These are phyloP conservation scores for Myotis vivesi DNA, from an alignment of 2,797 vertebrate species.

Conservation along the genomic window DNA sequence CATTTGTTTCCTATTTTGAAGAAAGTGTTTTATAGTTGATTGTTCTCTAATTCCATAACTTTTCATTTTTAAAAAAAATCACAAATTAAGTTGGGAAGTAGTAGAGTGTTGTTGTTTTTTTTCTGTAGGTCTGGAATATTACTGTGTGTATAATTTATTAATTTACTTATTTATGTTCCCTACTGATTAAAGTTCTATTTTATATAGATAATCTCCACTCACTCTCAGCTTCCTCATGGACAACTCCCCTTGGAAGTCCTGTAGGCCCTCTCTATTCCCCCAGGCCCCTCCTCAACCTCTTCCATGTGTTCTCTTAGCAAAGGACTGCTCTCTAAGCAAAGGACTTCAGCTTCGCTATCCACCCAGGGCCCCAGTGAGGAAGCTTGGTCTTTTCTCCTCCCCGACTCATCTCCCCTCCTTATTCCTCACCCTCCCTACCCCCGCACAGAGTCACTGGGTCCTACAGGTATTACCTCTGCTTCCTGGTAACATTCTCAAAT, in stretches of 20 bases:
- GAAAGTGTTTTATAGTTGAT: background rate
- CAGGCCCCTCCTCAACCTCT: background rate
- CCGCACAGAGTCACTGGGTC: background rate
- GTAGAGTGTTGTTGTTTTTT: background rate
- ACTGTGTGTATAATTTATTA: background rate
- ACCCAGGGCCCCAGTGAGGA: background rate
- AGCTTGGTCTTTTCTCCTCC: background rate
- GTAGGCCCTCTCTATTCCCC: accelerated
- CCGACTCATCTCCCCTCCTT: background rate
- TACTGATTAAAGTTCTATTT: slow-evolving; percentile 11
- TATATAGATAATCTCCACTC: background rate
- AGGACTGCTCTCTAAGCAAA: background rate
- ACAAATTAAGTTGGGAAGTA: background rate
- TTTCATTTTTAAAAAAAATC: background rate
- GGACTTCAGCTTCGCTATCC: background rate
- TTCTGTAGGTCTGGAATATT: background rate
- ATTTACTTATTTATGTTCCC: background rate
- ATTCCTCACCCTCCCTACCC: accelerated
- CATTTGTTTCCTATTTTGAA: background rate
- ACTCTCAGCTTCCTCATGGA: background rate
- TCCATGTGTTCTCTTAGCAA: background rate
- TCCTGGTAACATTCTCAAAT: background rate
- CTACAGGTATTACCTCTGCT: background rate
- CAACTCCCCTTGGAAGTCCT: no score
- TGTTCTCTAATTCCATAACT: background rate